Conservation (phyloP, 1,140 invertebrate species). For the Bombyx mandarina region DNA sequence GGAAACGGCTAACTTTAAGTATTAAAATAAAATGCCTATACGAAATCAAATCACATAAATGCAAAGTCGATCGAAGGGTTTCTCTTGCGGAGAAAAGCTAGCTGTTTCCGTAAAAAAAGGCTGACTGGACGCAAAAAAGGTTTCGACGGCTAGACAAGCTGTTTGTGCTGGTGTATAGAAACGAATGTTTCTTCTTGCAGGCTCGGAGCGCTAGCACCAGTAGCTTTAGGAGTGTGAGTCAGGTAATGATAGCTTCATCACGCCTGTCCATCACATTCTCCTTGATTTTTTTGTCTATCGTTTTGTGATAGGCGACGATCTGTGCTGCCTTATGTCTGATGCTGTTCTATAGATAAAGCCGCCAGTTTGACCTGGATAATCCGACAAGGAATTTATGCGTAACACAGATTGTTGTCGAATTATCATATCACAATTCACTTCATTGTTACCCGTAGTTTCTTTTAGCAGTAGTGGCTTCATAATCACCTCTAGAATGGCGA, state of each 20-base stretch:
- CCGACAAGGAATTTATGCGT: too few relatives aligned
- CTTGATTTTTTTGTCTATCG: slow-evolving; percentile 33
- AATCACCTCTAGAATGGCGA: slow-evolving; percentile 31
- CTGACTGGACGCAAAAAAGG: neutral
- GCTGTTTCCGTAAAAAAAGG: slow-evolving; percentile 3
- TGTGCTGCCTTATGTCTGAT: slow-evolving; percentile 14
- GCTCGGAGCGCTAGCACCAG: slow-evolving; percentile 86
- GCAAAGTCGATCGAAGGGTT: neutral
- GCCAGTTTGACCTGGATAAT: too few relatives aligned
- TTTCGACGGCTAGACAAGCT: slow-evolving; percentile 24
- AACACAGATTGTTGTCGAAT: too few relatives aligned
- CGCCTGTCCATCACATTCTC: slow-evolving; percentile 47
- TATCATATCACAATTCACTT: slow-evolving; percentile 37
- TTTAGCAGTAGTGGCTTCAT: slow-evolving; percentile 46
- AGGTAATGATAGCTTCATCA: slow-evolving; percentile 76
- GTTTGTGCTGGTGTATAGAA: slow-evolving; percentile 70
- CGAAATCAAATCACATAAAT: slow-evolving; percentile 1
- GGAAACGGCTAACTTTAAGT: slow-evolving; percentile 1
- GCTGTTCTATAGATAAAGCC: neutral
- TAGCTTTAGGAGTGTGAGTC: slow-evolving; percentile 89
- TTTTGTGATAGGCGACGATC: slow-evolving; percentile 41
- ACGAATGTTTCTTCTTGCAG: slow-evolving; percentile 76
- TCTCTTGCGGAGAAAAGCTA: neutral
- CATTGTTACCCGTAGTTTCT: slow-evolving; percentile 47
- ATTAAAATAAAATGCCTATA: neutral